Evolutionary conservation across 2,888 invertebrate genomes (phyloP).

Genomic region (Glaucopsyche alexis): DNA sequence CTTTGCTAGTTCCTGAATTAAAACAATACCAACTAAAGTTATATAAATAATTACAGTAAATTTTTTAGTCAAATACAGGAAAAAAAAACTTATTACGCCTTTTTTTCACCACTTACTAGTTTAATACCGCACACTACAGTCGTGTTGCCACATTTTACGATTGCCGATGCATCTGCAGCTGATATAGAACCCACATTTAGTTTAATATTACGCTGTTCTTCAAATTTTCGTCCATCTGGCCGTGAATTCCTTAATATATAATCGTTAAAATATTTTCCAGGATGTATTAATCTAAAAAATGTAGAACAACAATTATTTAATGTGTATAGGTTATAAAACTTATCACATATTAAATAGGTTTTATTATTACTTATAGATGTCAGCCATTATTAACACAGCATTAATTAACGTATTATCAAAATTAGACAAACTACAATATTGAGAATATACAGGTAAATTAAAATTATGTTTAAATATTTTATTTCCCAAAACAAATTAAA

Average conservation of each 20-base stretch:
- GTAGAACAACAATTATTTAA: background rate
- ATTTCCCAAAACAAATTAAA: background rate
- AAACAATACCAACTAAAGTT: background rate
- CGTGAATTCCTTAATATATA: slow-evolving; percentile 84
- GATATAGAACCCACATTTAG: slow-evolving; percentile 64
- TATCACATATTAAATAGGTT: background rate
- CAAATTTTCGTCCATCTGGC: slow-evolving; percentile 88
- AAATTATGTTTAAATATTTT: background rate
- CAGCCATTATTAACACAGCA: slow-evolving; percentile 48
- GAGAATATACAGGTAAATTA: background rate
- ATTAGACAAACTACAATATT: background rate
- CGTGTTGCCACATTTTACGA: slow-evolving; percentile 90
- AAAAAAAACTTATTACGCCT: too few species aligned
- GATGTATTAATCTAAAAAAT: slow-evolving; percentile 84
- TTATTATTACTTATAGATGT: slow-evolving; percentile 61
- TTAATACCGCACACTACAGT: slow-evolving; percentile 92
- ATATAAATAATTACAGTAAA: background rate
- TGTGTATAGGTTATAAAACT: slow-evolving; percentile 12
- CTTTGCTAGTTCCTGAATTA: slow-evolving; percentile 84
- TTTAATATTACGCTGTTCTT: slow-evolving; percentile 83
- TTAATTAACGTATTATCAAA: background rate
- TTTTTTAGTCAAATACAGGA: background rate
- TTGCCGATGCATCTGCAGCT: slow-evolving; percentile 86
- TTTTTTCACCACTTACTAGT: slow-evolving; percentile 79
- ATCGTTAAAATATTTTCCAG: slow-evolving; percentile 87